phyloP scores from a whole-genome alignment of 2,888 invertebrate species.

The Aphodius granarius region DNA sequence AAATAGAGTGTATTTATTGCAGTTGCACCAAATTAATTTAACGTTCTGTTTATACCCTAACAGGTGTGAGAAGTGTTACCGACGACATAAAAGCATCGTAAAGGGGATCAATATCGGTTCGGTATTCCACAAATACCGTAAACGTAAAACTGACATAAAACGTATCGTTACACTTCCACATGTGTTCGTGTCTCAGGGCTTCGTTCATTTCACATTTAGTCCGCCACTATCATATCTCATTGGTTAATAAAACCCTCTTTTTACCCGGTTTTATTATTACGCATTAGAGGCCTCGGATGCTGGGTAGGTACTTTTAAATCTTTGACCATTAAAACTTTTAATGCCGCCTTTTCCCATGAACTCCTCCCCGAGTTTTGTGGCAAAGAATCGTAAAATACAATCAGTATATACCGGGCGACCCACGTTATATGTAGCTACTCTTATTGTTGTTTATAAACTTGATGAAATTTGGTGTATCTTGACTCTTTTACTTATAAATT shows the following conservation, averaged over 20 bases:
- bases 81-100: background rate
- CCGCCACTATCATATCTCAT: background rate
- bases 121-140: background rate
- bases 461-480: too few relatives aligned
- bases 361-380: background rate
- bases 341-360: background rate
- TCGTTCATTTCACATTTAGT: background rate
- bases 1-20: too few relatives aligned
- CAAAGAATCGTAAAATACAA: slow-evolving; percentile 13
- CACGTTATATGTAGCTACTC: too few relatives aligned
- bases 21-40: background rate
- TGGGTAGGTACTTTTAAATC: background rate
- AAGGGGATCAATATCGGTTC: background rate
- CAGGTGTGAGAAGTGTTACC: background rate
- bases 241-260: background rate
- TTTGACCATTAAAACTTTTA: background rate
- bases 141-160: background rate
- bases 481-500: too few relatives aligned
- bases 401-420: too few relatives aligned
- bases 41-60: background rate
- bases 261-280: background rate
- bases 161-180: background rate
- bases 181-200: background rate
- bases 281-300: background rate
- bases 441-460: too few relatives aligned